A percentile compares a stretch with the other conserved stretches of the same genome.
phyloP scores from a whole-genome alignment of 1,140 invertebrate genomes.

The Megathymus violae region DNA sequence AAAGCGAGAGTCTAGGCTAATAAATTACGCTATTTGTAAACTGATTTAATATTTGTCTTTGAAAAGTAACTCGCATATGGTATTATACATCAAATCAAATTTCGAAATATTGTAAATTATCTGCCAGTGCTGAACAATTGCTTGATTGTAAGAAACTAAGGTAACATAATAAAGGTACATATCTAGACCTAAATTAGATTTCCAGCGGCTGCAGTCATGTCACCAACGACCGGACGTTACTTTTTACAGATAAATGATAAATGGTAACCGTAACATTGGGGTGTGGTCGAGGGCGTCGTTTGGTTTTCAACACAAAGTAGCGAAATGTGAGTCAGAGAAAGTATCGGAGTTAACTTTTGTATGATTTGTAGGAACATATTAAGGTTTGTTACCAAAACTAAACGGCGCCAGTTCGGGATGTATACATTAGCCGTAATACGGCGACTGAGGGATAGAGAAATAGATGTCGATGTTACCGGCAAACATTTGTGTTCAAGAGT shows the following conservation, averaged over 20 bases:
- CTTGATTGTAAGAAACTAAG: slow-evolving; percentile 4
- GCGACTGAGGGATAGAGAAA: slow-evolving; percentile 38
- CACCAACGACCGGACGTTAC: slow-evolving; percentile 4
- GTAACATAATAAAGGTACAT: slow-evolving; percentile 12
- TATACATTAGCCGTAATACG: slow-evolving; percentile 28
- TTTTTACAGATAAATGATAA: slow-evolving; percentile 27
- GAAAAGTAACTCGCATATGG: slow-evolving; percentile 9
- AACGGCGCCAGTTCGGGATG: slow-evolving; percentile 24
- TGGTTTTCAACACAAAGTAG: neutral
- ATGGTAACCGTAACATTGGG: slow-evolving; percentile 11
- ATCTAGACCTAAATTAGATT: slow-evolving; percentile 16
- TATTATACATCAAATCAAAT: neutral
- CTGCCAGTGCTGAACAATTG: slow-evolving; percentile 1
- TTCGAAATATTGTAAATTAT: neutral
- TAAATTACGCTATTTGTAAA: slow-evolving; percentile 3
- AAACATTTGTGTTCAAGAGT: too few relatives aligned
- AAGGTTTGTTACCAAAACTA: slow-evolving; percentile 15
- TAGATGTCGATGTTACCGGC: slow-evolving; percentile 17
- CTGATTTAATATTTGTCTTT: slow-evolving; percentile 24
- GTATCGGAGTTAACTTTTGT: too few relatives aligned
- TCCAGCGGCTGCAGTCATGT: neutral
- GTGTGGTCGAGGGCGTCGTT: neutral
- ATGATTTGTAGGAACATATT: too few relatives aligned
- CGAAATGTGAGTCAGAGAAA: too few relatives aligned
- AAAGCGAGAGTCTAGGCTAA: slow-evolving; percentile 11